Percentiles rank a stretch among this genome's conserved stretches.
phyloP scores from a whole-genome alignment of 2,888 invertebrate genomes.

The Stomorhina lunata region DNA sequence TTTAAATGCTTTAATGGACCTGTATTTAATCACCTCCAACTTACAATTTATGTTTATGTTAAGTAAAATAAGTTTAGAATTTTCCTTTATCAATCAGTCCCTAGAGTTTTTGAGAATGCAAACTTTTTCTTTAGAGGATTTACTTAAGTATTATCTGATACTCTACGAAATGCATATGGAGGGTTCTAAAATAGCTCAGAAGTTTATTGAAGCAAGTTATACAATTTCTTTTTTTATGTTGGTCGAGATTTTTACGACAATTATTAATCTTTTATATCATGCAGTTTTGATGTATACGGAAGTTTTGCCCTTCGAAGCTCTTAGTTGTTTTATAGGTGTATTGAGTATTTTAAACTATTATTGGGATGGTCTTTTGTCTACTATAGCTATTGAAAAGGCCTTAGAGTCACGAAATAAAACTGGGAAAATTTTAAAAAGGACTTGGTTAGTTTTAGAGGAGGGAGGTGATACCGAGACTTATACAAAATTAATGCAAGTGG shows the following conservation, averaged over 20 bases:
- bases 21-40: not conserved
- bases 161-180: slow-evolving; percentile 21
- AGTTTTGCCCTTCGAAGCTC: not conserved
- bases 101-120: not conserved
- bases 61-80: not conserved
- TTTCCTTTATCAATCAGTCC: not conserved
- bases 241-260: slow-evolving; percentile 2
- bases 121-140: not conserved
- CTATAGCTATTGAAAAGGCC: not conserved
- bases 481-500: slow-evolving; percentile 8
- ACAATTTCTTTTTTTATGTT: not conserved
- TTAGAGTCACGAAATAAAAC: not conserved
- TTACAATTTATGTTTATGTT: not conserved
- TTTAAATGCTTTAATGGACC: not conserved
- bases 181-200: not conserved
- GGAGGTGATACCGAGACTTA: not conserved
- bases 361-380: not conserved
- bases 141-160: not conserved
- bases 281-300: not conserved
- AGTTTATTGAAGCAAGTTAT: not conserved
- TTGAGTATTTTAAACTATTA: not conserved
- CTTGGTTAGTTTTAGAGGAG: not conserved
- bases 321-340: not conserved
- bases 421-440: not conserved
- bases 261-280: slow-evolving; percentile 16